A percentile compares a stretch with the other conserved stretches of the same genome.
Conservation (phyloP, 2,113 vertebrate genomes). For the Trachemys scripta region DNA sequence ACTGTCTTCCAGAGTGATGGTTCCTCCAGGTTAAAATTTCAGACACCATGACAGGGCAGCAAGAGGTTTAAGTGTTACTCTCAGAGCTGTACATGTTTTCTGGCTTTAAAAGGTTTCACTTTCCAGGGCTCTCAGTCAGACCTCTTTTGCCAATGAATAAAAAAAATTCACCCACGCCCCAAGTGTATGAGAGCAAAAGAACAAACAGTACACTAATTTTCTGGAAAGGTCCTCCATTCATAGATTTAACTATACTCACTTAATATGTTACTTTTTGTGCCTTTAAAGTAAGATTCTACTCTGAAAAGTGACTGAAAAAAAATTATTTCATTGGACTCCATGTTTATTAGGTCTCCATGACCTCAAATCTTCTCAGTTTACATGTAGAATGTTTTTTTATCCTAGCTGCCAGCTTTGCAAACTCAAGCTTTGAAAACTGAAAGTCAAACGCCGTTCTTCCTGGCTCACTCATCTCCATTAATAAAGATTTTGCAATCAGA, state of each 20-base stretch:
- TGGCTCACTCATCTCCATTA: accelerated
- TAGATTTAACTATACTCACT: not conserved
- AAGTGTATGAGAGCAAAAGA: not conserved
- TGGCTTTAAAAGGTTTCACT: not conserved
- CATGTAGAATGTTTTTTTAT: conserved; percentile 39
- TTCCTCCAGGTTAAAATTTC: not conserved
- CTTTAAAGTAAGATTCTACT: accelerated
- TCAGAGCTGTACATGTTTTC: not conserved
- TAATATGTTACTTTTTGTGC: not conserved
- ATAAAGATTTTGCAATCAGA: not conserved
- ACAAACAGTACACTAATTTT: not conserved
- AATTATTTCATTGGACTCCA: not conserved
- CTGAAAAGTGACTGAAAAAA: not conserved
- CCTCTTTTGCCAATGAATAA: not conserved
- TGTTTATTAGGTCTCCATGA: not conserved
- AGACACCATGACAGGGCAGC: not conserved
- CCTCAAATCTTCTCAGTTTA: not conserved
- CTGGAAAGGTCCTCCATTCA: not conserved
- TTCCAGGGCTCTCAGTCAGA: not conserved
- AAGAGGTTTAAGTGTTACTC: not conserved
- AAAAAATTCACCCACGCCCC: not conserved
- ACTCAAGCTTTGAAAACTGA: not conserved
- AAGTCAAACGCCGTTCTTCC: not conserved
- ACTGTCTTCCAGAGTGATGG: not conserved
- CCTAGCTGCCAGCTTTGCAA: not conserved